phyloP scores from a whole-genome alignment of 2,113 vertebrate species.

The Thunnus thynnus region DNA sequence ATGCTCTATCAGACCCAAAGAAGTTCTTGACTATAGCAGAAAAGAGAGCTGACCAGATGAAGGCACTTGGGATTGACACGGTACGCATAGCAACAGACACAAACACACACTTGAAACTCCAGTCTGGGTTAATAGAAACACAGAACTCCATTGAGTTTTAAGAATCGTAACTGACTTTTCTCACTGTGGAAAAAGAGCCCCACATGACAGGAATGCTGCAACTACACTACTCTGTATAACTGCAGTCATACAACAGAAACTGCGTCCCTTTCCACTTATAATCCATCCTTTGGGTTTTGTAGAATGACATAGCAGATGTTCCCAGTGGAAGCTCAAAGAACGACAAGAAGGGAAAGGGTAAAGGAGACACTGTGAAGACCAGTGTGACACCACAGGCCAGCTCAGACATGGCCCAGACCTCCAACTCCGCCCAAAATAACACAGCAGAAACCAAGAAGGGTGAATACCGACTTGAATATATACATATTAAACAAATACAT shows the following conservation, averaged over 20 bases:
- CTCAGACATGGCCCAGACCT: slow-evolving; percentile 90
- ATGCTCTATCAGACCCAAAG: slow-evolving; percentile 98
- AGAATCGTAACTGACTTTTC: background rate
- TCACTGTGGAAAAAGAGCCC: background rate
- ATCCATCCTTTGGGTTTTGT: slow-evolving; percentile 14
- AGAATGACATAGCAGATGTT: slow-evolving; percentile 98
- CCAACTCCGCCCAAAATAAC: slow-evolving; percentile 86
- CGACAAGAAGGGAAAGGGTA: slow-evolving; percentile 95
- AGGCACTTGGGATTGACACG: slow-evolving; percentile 97
- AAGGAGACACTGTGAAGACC: slow-evolving; percentile 89
- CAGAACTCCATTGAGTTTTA: background rate
- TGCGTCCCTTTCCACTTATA: background rate
- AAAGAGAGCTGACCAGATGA: slow-evolving; percentile 99
- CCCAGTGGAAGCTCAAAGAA: slow-evolving; percentile 96
- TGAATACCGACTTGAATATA: slow-evolving; percentile 54
- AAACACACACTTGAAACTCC: background rate
- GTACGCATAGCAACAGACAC: slow-evolving; percentile 80
- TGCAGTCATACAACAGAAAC: background rate
- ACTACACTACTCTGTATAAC: background rate
- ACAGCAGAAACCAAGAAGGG: slow-evolving; percentile 90
- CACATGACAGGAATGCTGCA: background rate
- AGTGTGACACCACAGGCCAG: slow-evolving; percentile 94
- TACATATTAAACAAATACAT: background rate
- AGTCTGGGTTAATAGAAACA: background rate
- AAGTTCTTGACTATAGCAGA: slow-evolving; percentile 98